Base-by-base conservation (phyloP, 2,113 vertebrate species). In the Campylomormyrus numenius region DNA sequence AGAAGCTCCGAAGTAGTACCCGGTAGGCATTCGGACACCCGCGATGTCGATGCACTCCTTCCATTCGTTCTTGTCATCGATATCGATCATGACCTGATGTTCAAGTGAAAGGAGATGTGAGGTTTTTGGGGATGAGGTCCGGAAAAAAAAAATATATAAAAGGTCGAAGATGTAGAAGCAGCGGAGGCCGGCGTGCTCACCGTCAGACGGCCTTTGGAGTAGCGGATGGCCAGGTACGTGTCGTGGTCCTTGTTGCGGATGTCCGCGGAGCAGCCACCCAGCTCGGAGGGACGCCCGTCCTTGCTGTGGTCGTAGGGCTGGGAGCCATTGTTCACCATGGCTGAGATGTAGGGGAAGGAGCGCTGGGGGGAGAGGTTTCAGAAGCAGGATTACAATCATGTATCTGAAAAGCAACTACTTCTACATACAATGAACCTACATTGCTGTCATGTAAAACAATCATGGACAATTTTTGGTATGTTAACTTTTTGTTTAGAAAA, bases 281-380 rank as follows among this genome's bases (percentile, higher is more conserved):
- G 94, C 94, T 99, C 98, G 0, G 97, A 97, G 90, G 95, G 95
- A 24, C 97, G 98, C 1, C 98, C 98, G 0, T 99, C 98, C 94
- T 97, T 99, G 90, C 98, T 97, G 88, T 99, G 98, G 91, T 99
- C 98, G 0, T 99, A 99, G 0, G 93, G 95, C 95, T 98, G 93
- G 2, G 98, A 97, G 91, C 98, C 98, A 2, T 99, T 99, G 95
- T 97, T 99, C 90, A 99, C 97, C 98, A 99, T 99, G 9, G 97
- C 98, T 0, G 97, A 99, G 92, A 99, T 97, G 87, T 96, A 99
- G 0, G 98, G 98, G 95, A 99, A 99, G 53, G 98, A 97, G 0
- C 97, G 97, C 98, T 99, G 94, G 1, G 3, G 0, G 0, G 45
- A 1, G 3, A 0, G 0, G 45, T 46, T 35, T n/a, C 89, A 50